phyloP scores from a whole-genome alignment of 1,140 invertebrate species.

The Caenorhabditis briggsae region DNA sequence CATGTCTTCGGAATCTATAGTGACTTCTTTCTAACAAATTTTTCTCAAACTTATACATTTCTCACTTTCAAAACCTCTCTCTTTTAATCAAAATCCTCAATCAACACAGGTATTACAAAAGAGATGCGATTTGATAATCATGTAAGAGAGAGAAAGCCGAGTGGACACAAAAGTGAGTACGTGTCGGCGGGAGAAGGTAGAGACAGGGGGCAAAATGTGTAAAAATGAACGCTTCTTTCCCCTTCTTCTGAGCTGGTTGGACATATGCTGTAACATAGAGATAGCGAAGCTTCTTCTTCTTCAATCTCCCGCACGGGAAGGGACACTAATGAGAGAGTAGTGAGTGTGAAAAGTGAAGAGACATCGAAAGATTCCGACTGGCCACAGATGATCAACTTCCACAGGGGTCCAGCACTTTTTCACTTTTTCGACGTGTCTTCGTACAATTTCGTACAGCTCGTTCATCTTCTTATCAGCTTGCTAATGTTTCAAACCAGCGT shows the following conservation, averaged over 20 bases:
- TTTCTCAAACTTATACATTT: no score
- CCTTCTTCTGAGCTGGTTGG: background rate
- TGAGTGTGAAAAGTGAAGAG: background rate
- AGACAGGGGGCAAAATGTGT: background rate
- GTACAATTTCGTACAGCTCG: background rate
- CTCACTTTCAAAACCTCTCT: no score
- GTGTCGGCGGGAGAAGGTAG: background rate
- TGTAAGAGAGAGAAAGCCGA: background rate
- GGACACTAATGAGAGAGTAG: constrained; percentile 7
- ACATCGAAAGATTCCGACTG: background rate
- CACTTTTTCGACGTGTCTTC: constrained; percentile 9
- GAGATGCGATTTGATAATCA: constrained; percentile 18
- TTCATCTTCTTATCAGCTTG: no score
- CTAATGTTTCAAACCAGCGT: no score
- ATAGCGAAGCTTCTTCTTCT: background rate
- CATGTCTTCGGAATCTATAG: no score
- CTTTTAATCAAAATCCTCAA: no score
- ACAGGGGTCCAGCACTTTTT: constrained; percentile 40
- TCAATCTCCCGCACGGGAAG: constrained; percentile 6
- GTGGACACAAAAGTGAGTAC: background rate
- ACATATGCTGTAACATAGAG: constrained; percentile 12
- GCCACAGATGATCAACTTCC: constrained; percentile 41
- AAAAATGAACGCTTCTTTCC: constrained; percentile 21
- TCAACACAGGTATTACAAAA: background rate
- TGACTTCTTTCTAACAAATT: no score